Evolutionary conservation across 2,113 vertebrate genomes (phyloP), one percentile per base, ranked within the genome.

Genomic region (Nannospalax galili): DNA sequence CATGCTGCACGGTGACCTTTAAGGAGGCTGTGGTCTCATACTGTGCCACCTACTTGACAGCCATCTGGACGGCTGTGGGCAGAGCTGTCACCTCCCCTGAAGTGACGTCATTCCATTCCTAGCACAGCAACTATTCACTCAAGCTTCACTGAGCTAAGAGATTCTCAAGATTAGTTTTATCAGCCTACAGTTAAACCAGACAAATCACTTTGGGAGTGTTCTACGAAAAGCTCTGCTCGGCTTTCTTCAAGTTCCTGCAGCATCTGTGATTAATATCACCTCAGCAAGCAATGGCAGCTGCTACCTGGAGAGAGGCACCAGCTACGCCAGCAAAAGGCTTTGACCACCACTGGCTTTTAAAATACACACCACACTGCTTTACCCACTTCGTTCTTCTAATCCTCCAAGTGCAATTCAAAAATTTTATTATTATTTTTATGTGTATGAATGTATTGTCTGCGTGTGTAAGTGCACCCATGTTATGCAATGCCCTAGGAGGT

Each of bases 101-200:
- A 69, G 42, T 92, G 94, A 97, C 28, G 16, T 70, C 7, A 28
- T 22, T 37, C 10, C 37, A 90, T 97, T 96, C 94, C 88, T 93
- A 95, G 84, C 86, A 95, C 70, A 30, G 69, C 4, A 28, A 94
- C 74, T 15, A 92, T 40, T 92, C 84, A 40, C 80, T 69, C 24
- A 22, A 17, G 75, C 69, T 78, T 56, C 15, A 28, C 30, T 9
- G 17, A 80, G 58, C 48, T 77, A 5, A 78, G 65, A 90, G 87
- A 84, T 45, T 79, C 79, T 95, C 35, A 24, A 77, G 81, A 84
- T 92, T 24, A 92, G 82, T 35, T 48, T 90, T 3, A 72, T 20
- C 75, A 40, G 24, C 77, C 75, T 52, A 32, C 22, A 35, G 52
- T 74, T 67, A 84, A 74, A 28, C 16, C 45, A 56, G 77, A 75